phyloP scores from a whole-genome alignment of 92 coral and sea anemone species.

The Diadumene lineata region DNA sequence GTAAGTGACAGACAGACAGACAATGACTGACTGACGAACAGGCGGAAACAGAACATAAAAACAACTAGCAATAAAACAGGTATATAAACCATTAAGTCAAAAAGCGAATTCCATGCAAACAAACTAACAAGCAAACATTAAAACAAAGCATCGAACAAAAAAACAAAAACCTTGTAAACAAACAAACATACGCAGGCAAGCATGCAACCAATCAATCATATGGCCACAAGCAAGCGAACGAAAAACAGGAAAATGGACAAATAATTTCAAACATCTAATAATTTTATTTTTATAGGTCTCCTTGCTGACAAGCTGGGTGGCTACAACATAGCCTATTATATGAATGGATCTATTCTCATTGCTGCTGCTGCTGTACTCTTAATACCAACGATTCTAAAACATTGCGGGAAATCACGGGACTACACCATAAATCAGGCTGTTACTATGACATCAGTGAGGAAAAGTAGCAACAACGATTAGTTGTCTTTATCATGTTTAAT shows the following conservation, averaged over 20 bases:
- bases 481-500: no score
- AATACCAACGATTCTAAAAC: constrained; percentile 21
- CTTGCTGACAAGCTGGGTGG: constrained; percentile 24
- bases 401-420: background rate
- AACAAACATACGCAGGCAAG: no score
- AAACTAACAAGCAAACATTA: no score
- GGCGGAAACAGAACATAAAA: background rate
- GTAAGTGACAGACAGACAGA: constrained; percentile 4
- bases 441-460: no score
- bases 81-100: background rate
- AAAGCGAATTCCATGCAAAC: no score
- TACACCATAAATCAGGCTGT: background rate
- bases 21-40: background rate
- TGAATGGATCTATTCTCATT: constrained; percentile 25
- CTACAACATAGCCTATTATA: constrained; percentile 31
- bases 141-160: no score
- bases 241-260: background rate
- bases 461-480: no score
- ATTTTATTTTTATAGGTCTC: constrained; percentile 5
- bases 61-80: background rate
- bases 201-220: no score
- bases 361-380: constrained; percentile 27
- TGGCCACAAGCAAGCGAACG: background rate
- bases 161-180: no score
- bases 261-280: background rate